Evolutionary conservation across 1,140 invertebrate genomes (phyloP).

Genomic region (Drosophila repleta): DNA sequence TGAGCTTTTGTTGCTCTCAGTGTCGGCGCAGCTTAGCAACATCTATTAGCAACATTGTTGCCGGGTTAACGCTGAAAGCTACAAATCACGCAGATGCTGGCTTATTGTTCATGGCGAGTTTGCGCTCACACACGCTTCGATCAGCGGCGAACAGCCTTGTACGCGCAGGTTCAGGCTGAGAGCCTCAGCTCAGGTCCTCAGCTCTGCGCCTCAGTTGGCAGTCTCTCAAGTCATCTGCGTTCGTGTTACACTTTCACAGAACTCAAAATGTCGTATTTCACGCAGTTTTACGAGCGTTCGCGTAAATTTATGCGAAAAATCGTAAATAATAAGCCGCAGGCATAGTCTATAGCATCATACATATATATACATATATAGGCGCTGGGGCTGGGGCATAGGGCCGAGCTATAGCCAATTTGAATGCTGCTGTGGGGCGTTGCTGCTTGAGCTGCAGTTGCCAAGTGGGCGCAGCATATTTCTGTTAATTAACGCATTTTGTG

Average conservation of each 20-base stretch:
- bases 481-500: constrained; percentile 79
- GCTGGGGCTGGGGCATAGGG: not conserved
- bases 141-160: constrained; percentile 7
- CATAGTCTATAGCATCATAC: constrained; percentile 34
- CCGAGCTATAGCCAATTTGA: constrained; percentile 18
- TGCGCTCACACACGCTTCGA: constrained; percentile 16
- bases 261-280: constrained; percentile 82
- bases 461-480: constrained; percentile 78
- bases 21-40: constrained; percentile 37
- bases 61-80: constrained; percentile 61
- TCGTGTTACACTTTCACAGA: constrained; percentile 80
- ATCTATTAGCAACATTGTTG: constrained; percentile 81
- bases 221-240: constrained; percentile 1
- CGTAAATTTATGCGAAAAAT: constrained; percentile 82
- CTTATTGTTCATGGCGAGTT: constrained; percentile 72
- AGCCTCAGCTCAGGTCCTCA: not conserved
- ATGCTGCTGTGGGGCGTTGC: constrained; percentile 43
- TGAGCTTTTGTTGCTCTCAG: constrained; percentile 35
- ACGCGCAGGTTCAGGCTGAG: constrained; percentile 7
- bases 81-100: constrained; percentile 72
- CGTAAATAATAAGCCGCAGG: constrained; percentile 66
- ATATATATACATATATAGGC: no score
- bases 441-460: constrained; percentile 33
- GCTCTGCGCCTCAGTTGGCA: constrained; percentile 2
- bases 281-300: constrained; percentile 78